Base-by-base conservation (phyloP, 2,888 invertebrate genomes). In the Phragmatobia fuliginosa region DNA sequence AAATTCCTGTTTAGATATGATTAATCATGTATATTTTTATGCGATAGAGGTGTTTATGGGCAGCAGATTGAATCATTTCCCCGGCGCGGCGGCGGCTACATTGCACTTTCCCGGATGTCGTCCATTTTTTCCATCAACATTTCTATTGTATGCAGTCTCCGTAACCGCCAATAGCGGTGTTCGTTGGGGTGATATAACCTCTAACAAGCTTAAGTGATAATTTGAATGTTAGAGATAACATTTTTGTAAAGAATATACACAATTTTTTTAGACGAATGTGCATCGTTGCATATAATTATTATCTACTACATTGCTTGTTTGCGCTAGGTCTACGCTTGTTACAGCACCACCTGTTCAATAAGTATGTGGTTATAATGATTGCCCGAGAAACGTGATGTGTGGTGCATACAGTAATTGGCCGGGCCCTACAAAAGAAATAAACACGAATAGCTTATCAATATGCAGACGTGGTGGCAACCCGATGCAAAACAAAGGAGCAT, bases 401-500 rank as follows among this genome's bases (percentile, higher is more conserved):
- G 14, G 56, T 56, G 28, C 25, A 28, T 28, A 56, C 56, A 56
- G 56, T 56, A 56, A 56, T 56, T 70, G 41, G 21, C 49, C 16
- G 63, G 60, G 67, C 52, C 60, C 70, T 76, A 66, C 71, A 83
- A 70, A 82, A 77, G 74, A 62, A 70, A 58, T 71, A 72, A 80
- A 79, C 74, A 75, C 82, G 76, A 80, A 75, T 75, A 72, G 66
- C 65, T 74, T 76, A 90, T 94, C 90, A 90, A 85, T 89, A 94
- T 94, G 93, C 94, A 91, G 92, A 91, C 93, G 79, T 71, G 85
- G 91, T 90, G 85, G 85, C 84, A 73, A 78, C 85, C 84, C 87
- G 85, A 90, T 91, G 92, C 92, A 89, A 91, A 92, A 91, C 91
- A 91, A 88, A 90, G 82, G 94, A 87, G 90, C 94, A 93, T 90